phyloP scores from a whole-genome alignment of 2,113 vertebrate genomes.

The Myrmecobius fasciatus region DNA sequence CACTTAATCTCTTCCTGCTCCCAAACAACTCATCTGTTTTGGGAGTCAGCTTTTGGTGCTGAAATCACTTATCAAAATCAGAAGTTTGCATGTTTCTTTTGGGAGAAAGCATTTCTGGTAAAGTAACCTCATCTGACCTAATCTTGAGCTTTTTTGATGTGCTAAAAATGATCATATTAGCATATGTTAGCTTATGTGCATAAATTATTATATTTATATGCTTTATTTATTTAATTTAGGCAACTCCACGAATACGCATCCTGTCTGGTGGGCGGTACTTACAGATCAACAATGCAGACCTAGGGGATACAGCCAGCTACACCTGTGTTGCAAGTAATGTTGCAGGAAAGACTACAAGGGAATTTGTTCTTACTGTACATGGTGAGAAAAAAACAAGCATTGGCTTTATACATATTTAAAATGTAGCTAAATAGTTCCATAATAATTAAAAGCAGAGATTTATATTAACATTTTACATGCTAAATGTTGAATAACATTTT shows the following conservation, averaged over 20 bases:
- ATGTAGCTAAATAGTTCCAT: background rate
- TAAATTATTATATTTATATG: background rate
- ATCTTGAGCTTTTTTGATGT: background rate
- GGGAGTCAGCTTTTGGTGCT: background rate
- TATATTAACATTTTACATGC: background rate
- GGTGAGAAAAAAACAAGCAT: constrained; percentile 83
- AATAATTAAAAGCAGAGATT: background rate
- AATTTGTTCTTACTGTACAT: constrained; percentile 92
- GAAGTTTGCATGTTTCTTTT: background rate
- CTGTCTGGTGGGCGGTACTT: constrained; percentile 93
- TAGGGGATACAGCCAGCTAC: constrained; percentile 90
- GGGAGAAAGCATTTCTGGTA: background rate
- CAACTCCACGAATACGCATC: constrained; percentile 90
- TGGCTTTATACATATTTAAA: background rate
- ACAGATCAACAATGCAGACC: constrained; percentile 94
- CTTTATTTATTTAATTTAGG: constrained; percentile 82
- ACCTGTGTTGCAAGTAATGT: constrained; percentile 95
- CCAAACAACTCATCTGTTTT: background rate
- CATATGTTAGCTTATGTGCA: background rate
- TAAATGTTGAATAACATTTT: background rate
- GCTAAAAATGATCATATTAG: background rate
- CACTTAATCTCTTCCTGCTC: background rate
- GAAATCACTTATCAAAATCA: background rate
- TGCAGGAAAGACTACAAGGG: constrained; percentile 90
- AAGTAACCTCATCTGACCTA: background rate